A percentile compares a stretch with the other conserved stretches of the same genome.
Evolutionary conservation across 2,888 invertebrate species (phyloP).

Genomic region (Heliconius hortense): DNA sequence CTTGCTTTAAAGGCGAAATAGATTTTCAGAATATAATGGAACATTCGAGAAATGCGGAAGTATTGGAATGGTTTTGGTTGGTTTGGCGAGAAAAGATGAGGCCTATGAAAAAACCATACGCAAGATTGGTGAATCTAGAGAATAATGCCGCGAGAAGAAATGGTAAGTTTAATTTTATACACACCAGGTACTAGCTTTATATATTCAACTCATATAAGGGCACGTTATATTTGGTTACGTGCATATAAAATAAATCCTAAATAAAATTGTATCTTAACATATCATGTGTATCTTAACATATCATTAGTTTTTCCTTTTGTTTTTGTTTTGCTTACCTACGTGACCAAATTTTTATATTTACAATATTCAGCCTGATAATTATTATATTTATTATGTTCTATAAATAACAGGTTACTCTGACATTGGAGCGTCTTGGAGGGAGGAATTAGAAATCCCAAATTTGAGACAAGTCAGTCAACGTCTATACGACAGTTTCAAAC

Average conservation of each 20-base stretch:
- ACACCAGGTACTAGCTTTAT: not conserved
- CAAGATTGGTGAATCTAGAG: constrained; percentile 77
- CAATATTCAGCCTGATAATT: too few relatives aligned
- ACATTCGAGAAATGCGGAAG: constrained; percentile 66
- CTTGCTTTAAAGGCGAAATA: constrained; percentile 84
- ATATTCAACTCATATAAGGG: not conserved
- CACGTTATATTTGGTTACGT: not conserved
- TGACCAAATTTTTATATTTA: too few relatives aligned
- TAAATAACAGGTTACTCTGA: constrained; percentile 81
- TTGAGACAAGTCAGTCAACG: constrained; percentile 77
- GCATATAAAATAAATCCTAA: not conserved
- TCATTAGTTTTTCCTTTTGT: too few relatives aligned
- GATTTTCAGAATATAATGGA: constrained; percentile 84
- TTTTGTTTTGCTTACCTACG: too few relatives aligned
- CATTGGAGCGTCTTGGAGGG: constrained; percentile 84
- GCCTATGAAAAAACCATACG: constrained; percentile 79
- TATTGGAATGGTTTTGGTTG: constrained; percentile 84
- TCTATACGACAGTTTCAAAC: constrained; percentile 81
- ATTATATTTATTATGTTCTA: not conserved
- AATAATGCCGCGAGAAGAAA: constrained; percentile 84
- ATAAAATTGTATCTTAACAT: not conserved
- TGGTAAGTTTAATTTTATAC: constrained; percentile 69
- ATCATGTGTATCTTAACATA: too few relatives aligned
- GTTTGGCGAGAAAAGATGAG: constrained; percentile 85
- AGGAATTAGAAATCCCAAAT: constrained; percentile 83